Evolutionary conservation across 2,888 invertebrate species (phyloP).

Genomic region (Norana najaformis): DNA sequence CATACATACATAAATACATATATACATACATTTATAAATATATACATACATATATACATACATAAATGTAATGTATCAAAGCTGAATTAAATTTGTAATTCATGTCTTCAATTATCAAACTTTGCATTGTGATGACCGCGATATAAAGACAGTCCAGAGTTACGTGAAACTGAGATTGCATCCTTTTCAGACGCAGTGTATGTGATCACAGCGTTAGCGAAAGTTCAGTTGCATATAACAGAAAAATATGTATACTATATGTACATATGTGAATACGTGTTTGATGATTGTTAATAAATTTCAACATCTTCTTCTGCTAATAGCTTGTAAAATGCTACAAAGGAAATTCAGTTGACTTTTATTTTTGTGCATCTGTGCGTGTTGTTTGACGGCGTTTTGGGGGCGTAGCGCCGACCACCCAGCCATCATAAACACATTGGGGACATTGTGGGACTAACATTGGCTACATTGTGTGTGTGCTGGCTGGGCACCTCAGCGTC

Average conservation of each 20-base stretch:
- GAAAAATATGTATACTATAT: background rate
- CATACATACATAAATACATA: no score
- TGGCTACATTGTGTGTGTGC: no score
- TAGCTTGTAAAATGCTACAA: no score
- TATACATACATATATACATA: no score
- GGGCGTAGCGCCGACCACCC: no score
- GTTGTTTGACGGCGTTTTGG: no score
- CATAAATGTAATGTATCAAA: background rate
- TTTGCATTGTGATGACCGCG: background rate
- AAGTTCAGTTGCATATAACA: background rate
- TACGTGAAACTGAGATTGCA: background rate
- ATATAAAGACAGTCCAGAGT: background rate
- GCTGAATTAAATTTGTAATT: background rate
- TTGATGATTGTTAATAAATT: conserved; percentile 1
- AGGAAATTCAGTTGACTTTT: no score
- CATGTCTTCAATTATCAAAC: background rate
- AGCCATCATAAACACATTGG: no score
- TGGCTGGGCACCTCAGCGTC: no score
- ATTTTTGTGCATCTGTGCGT: no score
- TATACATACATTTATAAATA: no score
- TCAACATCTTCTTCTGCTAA: background rate
- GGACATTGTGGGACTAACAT: no score
- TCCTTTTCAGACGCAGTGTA: background rate
- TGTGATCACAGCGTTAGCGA: background rate
- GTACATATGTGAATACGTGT: background rate